Evolutionary conservation across 2,888 invertebrate genomes (phyloP).

Genomic region (Drosophila meridiana): DNA sequence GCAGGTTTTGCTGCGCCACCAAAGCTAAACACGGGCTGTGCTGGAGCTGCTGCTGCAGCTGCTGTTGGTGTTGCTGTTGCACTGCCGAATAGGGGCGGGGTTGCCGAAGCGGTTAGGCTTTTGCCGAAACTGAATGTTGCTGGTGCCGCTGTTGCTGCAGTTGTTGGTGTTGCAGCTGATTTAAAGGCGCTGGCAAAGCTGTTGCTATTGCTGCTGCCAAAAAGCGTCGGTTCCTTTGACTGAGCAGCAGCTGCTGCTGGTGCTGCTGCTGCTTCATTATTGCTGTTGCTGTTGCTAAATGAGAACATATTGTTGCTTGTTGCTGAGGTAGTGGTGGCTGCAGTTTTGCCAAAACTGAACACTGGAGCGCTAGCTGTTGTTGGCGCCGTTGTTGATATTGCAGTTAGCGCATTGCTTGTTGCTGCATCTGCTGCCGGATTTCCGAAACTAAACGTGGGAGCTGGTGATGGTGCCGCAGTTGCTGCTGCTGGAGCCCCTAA

Average conservation of each 20-base stretch:
- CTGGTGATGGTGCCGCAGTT: neutral
- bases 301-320: neutral
- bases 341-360: constrained; percentile 34
- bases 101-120: constrained; percentile 9
- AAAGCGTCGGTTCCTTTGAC: constrained; percentile 5
- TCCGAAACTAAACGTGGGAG: constrained; percentile 16
- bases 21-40: constrained; percentile 1
- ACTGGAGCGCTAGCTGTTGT: constrained; percentile 11
- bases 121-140: constrained; percentile 38
- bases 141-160: constrained; percentile 17
- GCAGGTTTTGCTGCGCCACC: neutral
- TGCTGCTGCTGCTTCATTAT: neutral
- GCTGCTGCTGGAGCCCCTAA: neutral
- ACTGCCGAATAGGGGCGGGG: constrained; percentile 8
- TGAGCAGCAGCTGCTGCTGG: constrained; percentile 3
- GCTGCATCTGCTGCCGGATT: constrained; percentile 9
- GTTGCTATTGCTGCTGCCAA: constrained; percentile 16
- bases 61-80: neutral
- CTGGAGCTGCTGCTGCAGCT: neutral
- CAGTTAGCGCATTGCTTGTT: neutral
- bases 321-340: constrained; percentile 6
- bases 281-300: constrained; percentile 13
- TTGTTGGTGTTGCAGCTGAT: constrained; percentile 12
- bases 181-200: constrained; percentile 21
- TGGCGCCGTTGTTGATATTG: constrained; percentile 2